Evolutionary conservation across 2,888 invertebrate species (phyloP).

Genomic region (Acanthosepion lycidas): DNA sequence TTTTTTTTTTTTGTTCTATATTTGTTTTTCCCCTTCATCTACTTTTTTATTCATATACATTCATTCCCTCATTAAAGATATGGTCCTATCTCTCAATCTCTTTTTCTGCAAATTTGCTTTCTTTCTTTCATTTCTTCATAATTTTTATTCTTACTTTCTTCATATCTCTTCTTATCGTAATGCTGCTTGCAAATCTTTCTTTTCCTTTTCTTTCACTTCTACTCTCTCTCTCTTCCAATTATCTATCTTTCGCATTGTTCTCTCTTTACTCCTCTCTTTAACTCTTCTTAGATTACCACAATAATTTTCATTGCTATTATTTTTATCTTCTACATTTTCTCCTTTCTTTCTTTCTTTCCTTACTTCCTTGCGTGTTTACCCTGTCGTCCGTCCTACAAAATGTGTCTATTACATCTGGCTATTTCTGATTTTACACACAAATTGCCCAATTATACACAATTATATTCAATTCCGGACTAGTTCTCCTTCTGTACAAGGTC

Average conservation of each 20-base stretch:
- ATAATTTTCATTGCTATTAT: too few relatives aligned
- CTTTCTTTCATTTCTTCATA: not conserved
- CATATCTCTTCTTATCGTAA: not conserved
- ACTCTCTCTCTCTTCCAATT: not conserved
- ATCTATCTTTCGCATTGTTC: not conserved
- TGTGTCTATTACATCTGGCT: conserved; percentile 17
- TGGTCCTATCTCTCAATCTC: not conserved
- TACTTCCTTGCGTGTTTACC: not conserved
- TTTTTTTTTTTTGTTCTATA: not conserved
- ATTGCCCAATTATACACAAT: conserved; percentile 18
- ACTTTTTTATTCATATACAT: too few relatives aligned
- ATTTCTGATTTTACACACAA: not conserved
- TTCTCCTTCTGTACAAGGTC: not conserved
- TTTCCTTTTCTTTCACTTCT: not conserved
- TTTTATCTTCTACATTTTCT: too few relatives aligned
- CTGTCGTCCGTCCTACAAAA: not conserved
- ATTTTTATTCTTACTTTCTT: not conserved
- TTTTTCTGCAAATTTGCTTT: not conserved
- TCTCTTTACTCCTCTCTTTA: not conserved
- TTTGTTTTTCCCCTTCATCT: not conserved
- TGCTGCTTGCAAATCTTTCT: not conserved
- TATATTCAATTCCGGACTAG: not conserved
- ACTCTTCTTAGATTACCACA: not conserved
- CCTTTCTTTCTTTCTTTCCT: too few relatives aligned
- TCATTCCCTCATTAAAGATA: not conserved